Conservation (phyloP, 2,113 vertebrate species). For the Dipodomys spectabilis region DNA sequence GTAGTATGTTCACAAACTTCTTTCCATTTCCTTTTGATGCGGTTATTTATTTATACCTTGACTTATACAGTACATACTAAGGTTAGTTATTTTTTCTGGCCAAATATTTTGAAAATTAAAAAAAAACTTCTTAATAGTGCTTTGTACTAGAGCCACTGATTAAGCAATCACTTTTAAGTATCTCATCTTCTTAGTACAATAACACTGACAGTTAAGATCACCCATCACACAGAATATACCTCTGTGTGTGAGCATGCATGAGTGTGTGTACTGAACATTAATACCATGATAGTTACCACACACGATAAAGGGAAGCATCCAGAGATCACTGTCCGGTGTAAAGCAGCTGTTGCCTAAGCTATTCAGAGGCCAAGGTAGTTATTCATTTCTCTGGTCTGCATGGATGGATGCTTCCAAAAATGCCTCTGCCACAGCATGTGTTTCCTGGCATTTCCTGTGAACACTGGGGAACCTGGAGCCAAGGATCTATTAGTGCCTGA, state of each 20-base stretch:
- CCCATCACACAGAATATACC: neutral
- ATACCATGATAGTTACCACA: neutral
- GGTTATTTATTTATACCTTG: neutral
- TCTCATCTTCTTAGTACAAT: neutral
- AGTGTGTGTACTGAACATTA: neutral
- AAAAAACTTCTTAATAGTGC: neutral
- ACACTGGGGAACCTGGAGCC: constrained; percentile 63
- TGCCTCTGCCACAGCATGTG: constrained; percentile 67
- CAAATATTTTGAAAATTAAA: constrained; percentile 7
- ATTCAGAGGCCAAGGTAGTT: constrained; percentile 54
- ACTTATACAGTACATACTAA: neutral
- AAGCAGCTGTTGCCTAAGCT: constrained; percentile 70
- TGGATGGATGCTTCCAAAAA: constrained; percentile 69
- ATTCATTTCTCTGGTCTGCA: constrained; percentile 67
- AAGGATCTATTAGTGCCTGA: constrained; percentile 74
- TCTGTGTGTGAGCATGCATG: neutral
- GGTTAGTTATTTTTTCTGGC: neutral
- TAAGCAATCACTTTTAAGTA: neutral
- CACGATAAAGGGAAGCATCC: constrained; percentile 32
- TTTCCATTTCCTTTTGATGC: neutral
- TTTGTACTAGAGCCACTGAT: neutral
- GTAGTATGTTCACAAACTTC: neutral
- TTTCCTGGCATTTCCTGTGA: constrained; percentile 70
- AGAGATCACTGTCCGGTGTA: constrained; percentile 30
- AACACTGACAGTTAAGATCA: neutral